A percentile compares a stretch with the other conserved stretches of the same genome.
Evolutionary conservation across 2,113 vertebrate species (phyloP).

Genomic region (Crotalus helleri): DNA sequence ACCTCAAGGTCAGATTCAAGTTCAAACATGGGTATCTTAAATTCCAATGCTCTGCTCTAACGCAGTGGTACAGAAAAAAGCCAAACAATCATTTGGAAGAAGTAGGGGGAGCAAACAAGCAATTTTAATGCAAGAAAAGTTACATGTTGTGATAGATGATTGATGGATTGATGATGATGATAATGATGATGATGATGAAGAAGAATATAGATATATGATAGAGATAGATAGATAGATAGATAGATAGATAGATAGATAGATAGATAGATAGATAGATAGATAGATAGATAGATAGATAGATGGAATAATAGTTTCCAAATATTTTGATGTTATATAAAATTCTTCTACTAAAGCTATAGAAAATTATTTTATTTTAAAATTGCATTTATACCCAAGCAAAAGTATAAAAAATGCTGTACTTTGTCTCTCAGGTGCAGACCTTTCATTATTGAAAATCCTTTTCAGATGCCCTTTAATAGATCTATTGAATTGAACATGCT

Average conservation of each 20-base stretch:
- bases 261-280: neutral
- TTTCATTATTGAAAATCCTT: neutral
- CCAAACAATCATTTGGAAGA: neutral
- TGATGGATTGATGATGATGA: neutral
- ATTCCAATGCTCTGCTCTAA: neutral
- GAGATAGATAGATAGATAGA: neutral
- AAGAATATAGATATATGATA: too few relatives aligned
- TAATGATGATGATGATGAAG: too few relatives aligned
- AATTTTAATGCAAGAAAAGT: neutral
- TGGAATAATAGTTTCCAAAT: neutral
- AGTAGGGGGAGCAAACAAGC: neutral
- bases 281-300: neutral
- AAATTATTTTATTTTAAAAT: neutral
- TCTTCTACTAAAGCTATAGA: neutral
- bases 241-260: neutral
- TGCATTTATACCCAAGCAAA: neutral
- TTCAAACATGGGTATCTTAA: neutral
- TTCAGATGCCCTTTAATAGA: neutral
- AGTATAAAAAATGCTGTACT: neutral
- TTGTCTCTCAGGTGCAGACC: neutral
- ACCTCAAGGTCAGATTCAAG: conserved; percentile 39
- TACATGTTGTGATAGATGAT: neutral
- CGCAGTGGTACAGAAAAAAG: neutral
- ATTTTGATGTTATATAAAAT: neutral
- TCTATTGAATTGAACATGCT: neutral